These are phyloP conservation scores for Raja brachyura DNA, from an alignment of 2,113 vertebrate genomes.

Conservation along the genomic window DNA sequence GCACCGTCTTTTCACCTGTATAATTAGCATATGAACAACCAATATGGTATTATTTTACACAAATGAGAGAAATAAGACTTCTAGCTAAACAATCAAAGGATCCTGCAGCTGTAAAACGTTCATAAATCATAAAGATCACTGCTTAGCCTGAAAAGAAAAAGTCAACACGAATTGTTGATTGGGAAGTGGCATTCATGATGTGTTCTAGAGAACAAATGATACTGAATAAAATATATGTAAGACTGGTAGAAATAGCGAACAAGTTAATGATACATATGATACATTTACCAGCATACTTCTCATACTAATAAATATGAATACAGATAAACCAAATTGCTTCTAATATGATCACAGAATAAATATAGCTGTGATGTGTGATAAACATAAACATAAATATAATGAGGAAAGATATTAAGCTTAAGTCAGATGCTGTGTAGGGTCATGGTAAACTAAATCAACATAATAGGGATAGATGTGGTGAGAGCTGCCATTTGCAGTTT, in stretches of 20 bases:
- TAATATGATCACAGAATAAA: neutral
- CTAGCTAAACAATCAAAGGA: constrained; percentile 12
- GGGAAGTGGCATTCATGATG: neutral
- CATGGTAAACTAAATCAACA: neutral
- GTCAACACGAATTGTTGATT: neutral
- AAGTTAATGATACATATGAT: neutral
- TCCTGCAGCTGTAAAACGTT: constrained; percentile 5
- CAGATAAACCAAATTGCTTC: constrained; percentile 7
- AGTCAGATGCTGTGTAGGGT: neutral
- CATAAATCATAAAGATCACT: neutral
- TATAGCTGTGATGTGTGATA: neutral
- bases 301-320: neutral
- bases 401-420: neutral
- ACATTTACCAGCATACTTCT: neutral
- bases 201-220: neutral
- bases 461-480: neutral
- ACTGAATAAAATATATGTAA: neutral
- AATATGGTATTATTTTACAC: constrained; percentile 35
- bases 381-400: neutral
- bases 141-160: neutral
- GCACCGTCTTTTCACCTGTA: constrained; percentile 83
- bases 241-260: neutral
- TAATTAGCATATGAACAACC: constrained; percentile 37
- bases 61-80: constrained; percentile 16
- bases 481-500: neutral